A percentile compares a stretch with the other conserved stretches of the same genome.
Conservation (phyloP, 1,140 invertebrate genomes). For the Nixonia krombeini region DNA sequence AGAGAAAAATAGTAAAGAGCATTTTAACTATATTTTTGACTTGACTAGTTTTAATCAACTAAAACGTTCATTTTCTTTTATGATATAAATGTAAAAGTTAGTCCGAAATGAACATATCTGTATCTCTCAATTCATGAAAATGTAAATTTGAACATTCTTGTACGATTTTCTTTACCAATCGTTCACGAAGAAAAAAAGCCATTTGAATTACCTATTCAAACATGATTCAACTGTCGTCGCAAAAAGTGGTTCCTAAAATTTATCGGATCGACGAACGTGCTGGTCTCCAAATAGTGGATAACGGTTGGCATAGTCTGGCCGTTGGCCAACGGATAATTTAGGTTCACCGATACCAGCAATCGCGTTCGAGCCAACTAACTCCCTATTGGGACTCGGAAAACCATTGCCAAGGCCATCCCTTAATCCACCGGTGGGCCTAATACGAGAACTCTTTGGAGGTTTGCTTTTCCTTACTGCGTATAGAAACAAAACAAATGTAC, state of each 20-base stretch:
- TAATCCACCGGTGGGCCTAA: constrained; percentile 41
- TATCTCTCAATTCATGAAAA: too few relatives aligned
- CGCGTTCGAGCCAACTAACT: constrained; percentile 38
- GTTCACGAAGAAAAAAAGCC: too few relatives aligned
- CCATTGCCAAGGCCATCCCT: constrained; percentile 47
- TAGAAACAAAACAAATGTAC: too few relatives aligned
- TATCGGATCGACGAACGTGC: constrained; percentile 27
- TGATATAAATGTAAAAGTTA: too few relatives aligned
- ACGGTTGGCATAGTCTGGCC: constrained; percentile 11
- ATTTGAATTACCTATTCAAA: too few relatives aligned
- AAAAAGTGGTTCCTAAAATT: constrained; percentile 5
- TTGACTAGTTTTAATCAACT: too few relatives aligned
- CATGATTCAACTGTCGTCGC: neutral
- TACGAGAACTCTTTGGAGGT: constrained; percentile 4
- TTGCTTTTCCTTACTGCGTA: constrained; percentile 6
- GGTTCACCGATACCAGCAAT: constrained; percentile 26
- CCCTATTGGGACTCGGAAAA: constrained; percentile 42
- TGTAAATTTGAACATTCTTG: too few relatives aligned
- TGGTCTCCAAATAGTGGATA: constrained; percentile 22
- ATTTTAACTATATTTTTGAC: too few relatives aligned
- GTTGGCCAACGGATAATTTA: constrained; percentile 20
- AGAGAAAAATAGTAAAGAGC: too few relatives aligned
- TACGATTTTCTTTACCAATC: too few relatives aligned
- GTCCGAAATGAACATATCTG: too few relatives aligned
- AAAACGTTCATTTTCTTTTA: too few relatives aligned